Evolutionary conservation across 23 tunicate genomes (phyloP), one percentile per base, ranked within the genome.

Genomic region (Styela plicata): DNA sequence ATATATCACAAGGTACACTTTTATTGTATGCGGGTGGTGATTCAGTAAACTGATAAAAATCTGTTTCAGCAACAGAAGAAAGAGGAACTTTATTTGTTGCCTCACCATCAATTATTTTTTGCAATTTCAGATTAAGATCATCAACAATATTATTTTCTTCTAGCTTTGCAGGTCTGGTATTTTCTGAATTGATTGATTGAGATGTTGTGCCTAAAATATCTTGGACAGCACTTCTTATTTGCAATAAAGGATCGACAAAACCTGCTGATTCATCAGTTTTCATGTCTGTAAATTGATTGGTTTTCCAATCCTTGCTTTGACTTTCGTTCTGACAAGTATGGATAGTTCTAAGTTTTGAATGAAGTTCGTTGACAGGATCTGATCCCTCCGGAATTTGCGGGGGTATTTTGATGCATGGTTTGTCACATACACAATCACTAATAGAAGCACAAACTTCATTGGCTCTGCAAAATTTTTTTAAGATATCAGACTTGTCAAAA

Each of bases 361-460:
- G 57, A 5, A 44, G 57, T 44, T 44, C 57, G 13, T 13, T 13
- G 13, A 44, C 57, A 44, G 57, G 57, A 44, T 44, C 57, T 13
- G 13, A 5, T 5, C 57, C 13, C 13, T 7, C 57, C 10, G 7
- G 7, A 7, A 44, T 44, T 13, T 44, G 57, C 13, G 57, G 13
- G n/a, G n/a, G n/a, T 44, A 44, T 44, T 44, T n/a, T 30, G 17
- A 26, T 21, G 37, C 77, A 71, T 2, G 77, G 77, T 2, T 3
- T 30, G 36, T 76, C 81, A 44, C 81, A 76, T 0, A 76, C 66
- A 27, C 81, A 76, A 7, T 76, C 81, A 0, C 66, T 44, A 17
- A 36, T 29, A 20, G 81, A 25, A 76, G 25, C 22, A 57, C 81
- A 76, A 32, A 76, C 10, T 53, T 76, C 81, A 44, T 76, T 76